A percentile compares a stretch with the other conserved stretches of the same genome.
Conservation (phyloP, 1,140 invertebrate genomes). For the Drosophila grimshawi region DNA sequence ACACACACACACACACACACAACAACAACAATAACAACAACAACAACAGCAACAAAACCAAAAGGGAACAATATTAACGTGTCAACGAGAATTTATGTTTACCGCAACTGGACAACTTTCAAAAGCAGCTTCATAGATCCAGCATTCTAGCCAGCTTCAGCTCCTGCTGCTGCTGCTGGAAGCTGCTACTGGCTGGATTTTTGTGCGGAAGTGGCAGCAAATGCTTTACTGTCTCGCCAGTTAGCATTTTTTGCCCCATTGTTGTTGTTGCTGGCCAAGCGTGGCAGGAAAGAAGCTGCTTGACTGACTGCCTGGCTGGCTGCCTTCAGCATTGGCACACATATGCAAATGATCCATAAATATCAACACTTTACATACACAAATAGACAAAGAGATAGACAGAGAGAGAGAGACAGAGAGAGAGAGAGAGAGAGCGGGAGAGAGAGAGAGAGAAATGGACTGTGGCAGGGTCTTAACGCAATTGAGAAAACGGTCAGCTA, state of each 20-base stretch:
- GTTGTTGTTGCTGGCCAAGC: constrained; percentile 40
- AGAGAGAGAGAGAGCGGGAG: background rate
- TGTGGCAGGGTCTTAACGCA: constrained; percentile 31
- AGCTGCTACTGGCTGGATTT: constrained; percentile 6
- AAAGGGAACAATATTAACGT: constrained; percentile 83
- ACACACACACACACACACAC: constrained; percentile 28
- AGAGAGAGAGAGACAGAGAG: constrained; percentile 1
- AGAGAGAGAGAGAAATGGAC: constrained; percentile 8
- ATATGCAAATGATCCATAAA: constrained; percentile 83
- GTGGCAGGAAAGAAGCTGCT: constrained; percentile 35
- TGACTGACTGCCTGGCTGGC: constrained; percentile 5
- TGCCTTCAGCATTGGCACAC: constrained; percentile 57
- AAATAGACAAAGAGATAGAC: background rate
- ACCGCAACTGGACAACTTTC: constrained; percentile 83
- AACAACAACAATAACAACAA: constrained; percentile 55
- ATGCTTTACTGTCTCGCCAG: constrained; percentile 81
- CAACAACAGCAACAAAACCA: constrained; percentile 55
- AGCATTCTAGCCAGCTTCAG: constrained; percentile 13
- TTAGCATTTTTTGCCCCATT: constrained; percentile 71
- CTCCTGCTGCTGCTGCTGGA: background rate
- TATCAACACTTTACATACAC: constrained; percentile 73
- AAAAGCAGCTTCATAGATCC: constrained; percentile 75
- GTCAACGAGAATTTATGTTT: constrained; percentile 83
- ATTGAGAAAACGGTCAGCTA: constrained; percentile 65
- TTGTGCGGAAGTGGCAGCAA: constrained; percentile 76